Evolutionary conservation across 2,113 vertebrate genomes (phyloP).

Genomic region (Cromileptes altivelis): DNA sequence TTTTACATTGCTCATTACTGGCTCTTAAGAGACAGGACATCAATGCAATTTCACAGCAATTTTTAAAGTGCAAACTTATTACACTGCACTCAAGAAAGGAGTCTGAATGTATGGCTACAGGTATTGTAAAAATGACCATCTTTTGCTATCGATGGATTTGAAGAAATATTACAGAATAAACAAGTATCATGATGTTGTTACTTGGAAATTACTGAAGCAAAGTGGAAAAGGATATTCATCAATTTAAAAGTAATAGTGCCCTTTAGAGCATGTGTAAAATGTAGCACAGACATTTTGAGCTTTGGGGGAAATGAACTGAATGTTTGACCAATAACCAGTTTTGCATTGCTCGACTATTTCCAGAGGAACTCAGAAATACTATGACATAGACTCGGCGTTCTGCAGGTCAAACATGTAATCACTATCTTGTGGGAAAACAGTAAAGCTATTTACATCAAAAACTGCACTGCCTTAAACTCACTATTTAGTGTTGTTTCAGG

Average conservation of each 20-base stretch:
- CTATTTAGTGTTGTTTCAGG: no score
- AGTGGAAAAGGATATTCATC: neutral
- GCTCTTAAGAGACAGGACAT: constrained; percentile 60
- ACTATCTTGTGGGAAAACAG: no score
- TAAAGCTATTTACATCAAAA: no score
- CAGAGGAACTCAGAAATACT: neutral
- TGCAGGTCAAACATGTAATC: neutral
- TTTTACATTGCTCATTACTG: constrained; percentile 61
- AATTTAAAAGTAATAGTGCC: neutral
- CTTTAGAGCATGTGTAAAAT: neutral
- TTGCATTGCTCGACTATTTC: neutral
- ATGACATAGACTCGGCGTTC: neutral
- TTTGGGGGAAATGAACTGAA: neutral
- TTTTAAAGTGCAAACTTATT: constrained; percentile 63
- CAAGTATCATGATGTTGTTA: neutral
- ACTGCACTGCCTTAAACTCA: no score
- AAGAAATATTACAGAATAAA: neutral
- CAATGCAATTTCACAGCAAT: constrained; percentile 52
- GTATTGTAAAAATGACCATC: neutral
- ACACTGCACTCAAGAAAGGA: constrained; percentile 32
- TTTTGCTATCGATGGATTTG: neutral
- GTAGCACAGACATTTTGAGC: neutral
- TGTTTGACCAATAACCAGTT: neutral
- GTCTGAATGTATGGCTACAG: constrained; percentile 5
- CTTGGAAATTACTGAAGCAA: neutral